Conservation (phyloP, 1,140 invertebrate species). For the Brachionus paranguensis region DNA sequence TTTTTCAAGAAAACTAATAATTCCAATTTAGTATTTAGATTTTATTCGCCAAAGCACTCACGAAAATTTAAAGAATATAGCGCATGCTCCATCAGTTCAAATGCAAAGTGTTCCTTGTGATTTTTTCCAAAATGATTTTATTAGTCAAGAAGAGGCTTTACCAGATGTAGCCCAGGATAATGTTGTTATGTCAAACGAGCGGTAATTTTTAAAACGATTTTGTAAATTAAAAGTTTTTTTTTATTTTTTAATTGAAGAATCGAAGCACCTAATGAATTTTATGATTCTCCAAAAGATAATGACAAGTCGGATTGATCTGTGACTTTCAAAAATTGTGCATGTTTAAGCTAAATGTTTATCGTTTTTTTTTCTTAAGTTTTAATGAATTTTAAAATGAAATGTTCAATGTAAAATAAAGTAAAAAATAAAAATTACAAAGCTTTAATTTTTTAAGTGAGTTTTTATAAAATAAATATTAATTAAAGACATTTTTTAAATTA, state of each 20-base stretch:
- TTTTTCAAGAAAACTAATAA: not conserved
- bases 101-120: conserved; percentile 62
- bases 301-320: not conserved
- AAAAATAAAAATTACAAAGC: not conserved
- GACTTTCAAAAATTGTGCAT: not conserved
- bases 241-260: not conserved
- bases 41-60: conserved; percentile 91
- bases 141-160: conserved; percentile 9
- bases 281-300: conserved; percentile 34
- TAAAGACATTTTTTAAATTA: not conserved
- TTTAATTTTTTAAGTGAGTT: not conserved
- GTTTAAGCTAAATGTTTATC: not conserved
- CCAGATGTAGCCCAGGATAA: conserved; percentile 19
- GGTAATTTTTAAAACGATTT: not conserved
- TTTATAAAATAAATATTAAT: not conserved
- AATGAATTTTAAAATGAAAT: not conserved
- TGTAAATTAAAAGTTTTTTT: not conserved
- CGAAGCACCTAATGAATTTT: conserved; percentile 19
- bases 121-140: not conserved
- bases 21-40: conserved; percentile 82
- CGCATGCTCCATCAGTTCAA: conserved; percentile 94
- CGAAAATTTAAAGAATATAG: conserved; percentile 93
- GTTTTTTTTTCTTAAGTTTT: not conserved
- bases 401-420: not conserved
- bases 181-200: not conserved